These are phyloP conservation scores for Trematomus bernacchii DNA, from an alignment of 2,797 vertebrate genomes.

Conservation along the genomic window DNA sequence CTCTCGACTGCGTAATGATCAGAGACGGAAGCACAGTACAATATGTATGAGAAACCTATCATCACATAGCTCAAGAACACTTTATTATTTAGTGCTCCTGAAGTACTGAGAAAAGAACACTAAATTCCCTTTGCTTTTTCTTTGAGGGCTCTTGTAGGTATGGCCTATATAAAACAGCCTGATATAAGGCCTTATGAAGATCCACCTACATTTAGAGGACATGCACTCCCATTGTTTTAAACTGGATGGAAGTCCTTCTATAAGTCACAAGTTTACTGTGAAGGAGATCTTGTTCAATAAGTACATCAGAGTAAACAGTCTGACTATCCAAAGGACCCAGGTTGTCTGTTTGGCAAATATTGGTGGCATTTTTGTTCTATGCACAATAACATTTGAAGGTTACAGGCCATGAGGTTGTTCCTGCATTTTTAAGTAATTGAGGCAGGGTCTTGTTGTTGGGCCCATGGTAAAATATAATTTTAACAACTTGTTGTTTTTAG, in stretches of 20 bases:
- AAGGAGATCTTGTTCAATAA: neutral
- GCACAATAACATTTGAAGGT: neutral
- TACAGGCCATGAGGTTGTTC: neutral
- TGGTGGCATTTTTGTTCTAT: neutral
- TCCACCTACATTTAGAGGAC: neutral
- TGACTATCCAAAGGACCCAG: too few species aligned
- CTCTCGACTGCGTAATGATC: neutral
- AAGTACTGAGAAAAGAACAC: neutral
- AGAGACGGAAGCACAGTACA: neutral
- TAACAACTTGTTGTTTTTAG: neutral
- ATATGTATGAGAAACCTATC: constrained; percentile 6
- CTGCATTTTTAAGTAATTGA: neutral
- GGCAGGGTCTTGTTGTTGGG: neutral
- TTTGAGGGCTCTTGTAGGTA: neutral
- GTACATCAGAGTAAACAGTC: neutral
- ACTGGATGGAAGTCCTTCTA: neutral
- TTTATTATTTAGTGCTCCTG: neutral
- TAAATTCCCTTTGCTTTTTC: neutral
- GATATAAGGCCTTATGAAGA: neutral
- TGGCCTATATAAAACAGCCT: neutral
- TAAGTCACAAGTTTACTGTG: neutral
- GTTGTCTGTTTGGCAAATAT: neutral
- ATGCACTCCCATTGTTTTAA: neutral
- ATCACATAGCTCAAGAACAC: neutral
- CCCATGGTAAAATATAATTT: neutral